Percentiles rank a stretch among this genome's conserved stretches.
phyloP scores from a whole-genome alignment of 2,797 vertebrate genomes.

The Caiman crocodilus region DNA sequence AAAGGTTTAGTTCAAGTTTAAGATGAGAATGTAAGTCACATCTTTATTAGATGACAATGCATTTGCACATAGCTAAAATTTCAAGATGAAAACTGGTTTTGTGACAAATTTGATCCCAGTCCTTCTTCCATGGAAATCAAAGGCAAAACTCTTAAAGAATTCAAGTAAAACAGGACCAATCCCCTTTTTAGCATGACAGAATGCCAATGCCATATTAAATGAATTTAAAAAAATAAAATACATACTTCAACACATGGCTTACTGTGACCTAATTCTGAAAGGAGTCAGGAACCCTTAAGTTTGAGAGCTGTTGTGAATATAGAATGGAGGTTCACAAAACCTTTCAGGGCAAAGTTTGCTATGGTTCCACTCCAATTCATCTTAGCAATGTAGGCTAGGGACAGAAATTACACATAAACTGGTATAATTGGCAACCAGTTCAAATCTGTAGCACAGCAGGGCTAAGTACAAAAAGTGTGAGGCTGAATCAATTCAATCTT shows the following conservation, averaged over 20 bases:
- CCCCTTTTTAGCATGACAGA: background rate
- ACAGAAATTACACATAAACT: too few species aligned
- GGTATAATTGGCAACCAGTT: too few species aligned
- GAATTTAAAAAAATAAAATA: conserved; percentile 11
- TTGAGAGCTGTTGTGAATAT: conserved; percentile 2
- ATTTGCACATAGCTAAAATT: background rate
- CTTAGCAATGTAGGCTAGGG: background rate
- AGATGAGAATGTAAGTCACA: background rate
- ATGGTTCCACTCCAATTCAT: conserved; percentile 60
- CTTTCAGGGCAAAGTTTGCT: background rate
- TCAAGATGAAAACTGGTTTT: background rate
- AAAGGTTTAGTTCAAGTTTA: background rate
- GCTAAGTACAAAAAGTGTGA: too few species aligned
- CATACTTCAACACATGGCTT: conserved; percentile 7
- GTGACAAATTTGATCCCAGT: background rate
- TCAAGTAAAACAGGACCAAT: background rate
- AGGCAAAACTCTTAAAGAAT: conserved; percentile 5
- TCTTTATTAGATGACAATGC: background rate
- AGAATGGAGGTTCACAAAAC: background rate
- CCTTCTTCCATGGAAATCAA: background rate
- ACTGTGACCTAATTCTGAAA: conserved; percentile 27
- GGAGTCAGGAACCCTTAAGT: conserved; percentile 14
- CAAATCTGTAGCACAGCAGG: too few species aligned
- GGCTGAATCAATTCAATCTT: too few species aligned
- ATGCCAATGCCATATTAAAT: background rate